These are phyloP conservation scores for Ateles fusciceps DNA, from an alignment of 2,797 vertebrate species.

Conservation along the genomic window DNA sequence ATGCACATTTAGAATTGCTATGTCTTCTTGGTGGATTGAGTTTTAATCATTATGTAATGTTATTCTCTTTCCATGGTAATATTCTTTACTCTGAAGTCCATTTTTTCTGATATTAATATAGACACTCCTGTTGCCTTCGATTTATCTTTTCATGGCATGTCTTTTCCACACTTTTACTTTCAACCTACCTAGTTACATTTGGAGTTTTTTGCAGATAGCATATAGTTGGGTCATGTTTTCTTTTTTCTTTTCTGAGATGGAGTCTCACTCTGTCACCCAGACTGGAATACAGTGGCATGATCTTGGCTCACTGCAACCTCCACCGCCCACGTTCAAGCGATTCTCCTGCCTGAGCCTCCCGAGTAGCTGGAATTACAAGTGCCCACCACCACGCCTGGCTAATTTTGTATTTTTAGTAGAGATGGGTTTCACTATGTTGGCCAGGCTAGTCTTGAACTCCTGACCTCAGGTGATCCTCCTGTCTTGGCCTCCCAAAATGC, in stretches of 20 bases:
- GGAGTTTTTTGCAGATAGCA: background rate
- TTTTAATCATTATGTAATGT: background rate
- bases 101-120: background rate
- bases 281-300: too few relatives aligned
- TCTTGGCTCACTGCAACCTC: too few relatives aligned
- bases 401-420: too few relatives aligned
- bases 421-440: too few relatives aligned
- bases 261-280: too few relatives aligned
- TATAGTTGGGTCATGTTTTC: background rate
- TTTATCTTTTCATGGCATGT: background rate
- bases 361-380: too few relatives aligned
- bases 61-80: background rate
- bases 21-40: background rate
- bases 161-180: background rate
- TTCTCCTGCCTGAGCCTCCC: too few relatives aligned
- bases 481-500: too few relatives aligned
- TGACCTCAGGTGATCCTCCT: too few relatives aligned
- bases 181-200: background rate
- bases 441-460: too few relatives aligned
- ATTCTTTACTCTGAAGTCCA: background rate
- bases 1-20: background rate
- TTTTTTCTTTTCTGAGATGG: too few relatives aligned
- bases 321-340: accelerated
- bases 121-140: background rate
- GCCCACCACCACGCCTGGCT: too few relatives aligned